Base-by-base conservation (phyloP, 2,113 vertebrate genomes). In the Neolamprologus modestus region DNA sequence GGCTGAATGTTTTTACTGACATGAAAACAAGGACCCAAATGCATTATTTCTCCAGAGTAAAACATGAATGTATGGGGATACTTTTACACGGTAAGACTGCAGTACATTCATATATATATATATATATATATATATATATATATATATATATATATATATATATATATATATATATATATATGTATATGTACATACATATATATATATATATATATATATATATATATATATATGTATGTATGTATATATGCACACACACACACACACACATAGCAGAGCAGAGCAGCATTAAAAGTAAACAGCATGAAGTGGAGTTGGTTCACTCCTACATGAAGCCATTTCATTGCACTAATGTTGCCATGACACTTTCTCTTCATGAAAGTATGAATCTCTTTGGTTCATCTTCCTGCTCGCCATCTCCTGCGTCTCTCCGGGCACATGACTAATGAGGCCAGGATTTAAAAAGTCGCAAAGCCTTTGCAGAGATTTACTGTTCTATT, bases 111-210 rank as follows among this genome's bases (percentile, higher is more conserved):
- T 4, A 17, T 8, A n/a, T 3, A 1, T 4, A 4, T 2, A 2
- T 0, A 0, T 2, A 1, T 1, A 0, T 4, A 1, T 1, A 0
- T 4, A 1, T 4, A 4, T 2, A 2, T 0, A 0, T 2, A 1
- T 1, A 0, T 4, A 1, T 1, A 0, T 4, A 4, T 1, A 2
- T 1, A 9, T 1, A 4, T 1, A 4, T 2, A 1, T 2, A 9
- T 1, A 9, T 35, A 2, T 3, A 2, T 9, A 2, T 0, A 2
- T 4, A 10, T 5, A 3, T 5, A 3, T 19, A 3, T 3, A 3
- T 45, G 1, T 4, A 2, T 4, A 17, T 17, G 8, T 47, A 3
- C 1, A 4, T 7, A 7, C 1, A 2, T 4, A 24, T 24, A 24
- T 3, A 3, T 24, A 24, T 3, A 24, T 24, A 24, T 3, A 24